Base-by-base conservation (phyloP, 2,888 invertebrate genomes). In the Aleiodes leptofemur region DNA sequence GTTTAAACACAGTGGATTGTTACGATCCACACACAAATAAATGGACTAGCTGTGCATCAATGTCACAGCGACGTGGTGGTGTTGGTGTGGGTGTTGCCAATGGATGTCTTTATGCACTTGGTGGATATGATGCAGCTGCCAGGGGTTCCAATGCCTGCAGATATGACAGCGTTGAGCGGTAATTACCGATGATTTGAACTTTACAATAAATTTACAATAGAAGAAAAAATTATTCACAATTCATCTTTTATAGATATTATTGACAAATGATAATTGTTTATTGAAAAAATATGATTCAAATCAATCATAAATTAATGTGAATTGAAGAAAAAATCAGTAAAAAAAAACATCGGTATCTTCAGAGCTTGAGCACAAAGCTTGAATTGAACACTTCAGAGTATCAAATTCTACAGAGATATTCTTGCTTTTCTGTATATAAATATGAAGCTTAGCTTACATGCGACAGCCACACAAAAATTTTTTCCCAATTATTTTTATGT, bases 71-170 rank as follows among this genome's bases (percentile, higher is more conserved):
- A 29, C 92, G 98, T 73, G 97, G 97, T 4, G 96, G 97, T 13
- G 96, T 97, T 72, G 97, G 97, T 59, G 97, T 96, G 23, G 95
- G 96, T 74, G 96, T 96, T 0, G 94, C 96, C 43, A 95, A 96
- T 87, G 97, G 97, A 0, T 96, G 93, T 89, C 91, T 98, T 69
- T 98, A 97, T 90, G 98, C 97, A 1, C 91, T 98, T 79, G 98
- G 98, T 38, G 98, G 98, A 0, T 97, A 98, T 90, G 98, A 98
- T 90, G 96, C 97, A 9, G 97, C 98, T 0, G 96, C 96, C 31
- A 96, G 95, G 84, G 95, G 95, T 90, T 95, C 95, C 0, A 93
- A 94, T 74, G 95, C 96, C 4, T 93, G 93, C 73, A 92, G 97
- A 83, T 95, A 97, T 81, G 95, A 96, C 83, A 97, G 97, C 85